A percentile compares a stretch with the other conserved stretches of the same genome.
These are phyloP conservation scores for Schizotus pectinicornis DNA, from an alignment of 2,888 invertebrate species.

Conservation along the genomic window DNA sequence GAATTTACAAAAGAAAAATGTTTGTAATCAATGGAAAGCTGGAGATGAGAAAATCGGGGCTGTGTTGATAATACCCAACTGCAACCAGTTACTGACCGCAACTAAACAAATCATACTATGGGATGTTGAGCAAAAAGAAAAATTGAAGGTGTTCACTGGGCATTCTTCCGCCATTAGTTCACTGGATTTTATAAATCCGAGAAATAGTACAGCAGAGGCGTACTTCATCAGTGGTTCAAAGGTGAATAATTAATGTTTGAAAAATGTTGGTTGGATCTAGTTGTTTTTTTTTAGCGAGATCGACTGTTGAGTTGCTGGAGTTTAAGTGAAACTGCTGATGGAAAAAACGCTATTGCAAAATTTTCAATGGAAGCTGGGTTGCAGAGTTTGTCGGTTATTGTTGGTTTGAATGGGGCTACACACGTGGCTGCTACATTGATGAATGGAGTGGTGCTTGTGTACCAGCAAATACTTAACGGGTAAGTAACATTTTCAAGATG, in stretches of 20 bases:
- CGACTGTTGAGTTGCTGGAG: conserved; percentile 61
- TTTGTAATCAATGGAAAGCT: conserved; percentile 71
- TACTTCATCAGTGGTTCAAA: conserved; percentile 61
- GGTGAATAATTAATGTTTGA: conserved; percentile 37
- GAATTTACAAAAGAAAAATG: conserved; percentile 60
- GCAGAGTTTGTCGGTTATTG: conserved; percentile 60
- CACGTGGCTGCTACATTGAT: conserved; percentile 67
- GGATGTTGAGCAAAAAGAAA: conserved; percentile 65
- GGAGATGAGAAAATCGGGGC: conserved; percentile 65
- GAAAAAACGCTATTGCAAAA: conserved; percentile 63
- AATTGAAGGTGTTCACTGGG: conserved; percentile 69
- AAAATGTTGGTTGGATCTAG: conserved; percentile 8
- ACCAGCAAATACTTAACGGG: conserved; percentile 79
- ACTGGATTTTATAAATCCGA: conserved; percentile 54
- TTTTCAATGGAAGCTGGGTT: conserved; percentile 76
- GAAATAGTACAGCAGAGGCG: conserved; percentile 41
- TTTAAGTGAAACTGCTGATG: conserved; percentile 56
- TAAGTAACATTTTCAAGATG: conserved; percentile 50
- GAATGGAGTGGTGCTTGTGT: conserved; percentile 81
- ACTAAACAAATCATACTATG: conserved; percentile 66
- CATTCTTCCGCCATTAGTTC: conserved; percentile 66
- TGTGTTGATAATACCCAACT: conserved; percentile 66
- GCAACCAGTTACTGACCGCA: conserved; percentile 55
- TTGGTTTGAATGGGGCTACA: conserved; percentile 60
- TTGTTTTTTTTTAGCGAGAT: conserved; percentile 50